Conservation (phyloP, 2,113 vertebrate species). For the Saimiri boliviensis region DNA sequence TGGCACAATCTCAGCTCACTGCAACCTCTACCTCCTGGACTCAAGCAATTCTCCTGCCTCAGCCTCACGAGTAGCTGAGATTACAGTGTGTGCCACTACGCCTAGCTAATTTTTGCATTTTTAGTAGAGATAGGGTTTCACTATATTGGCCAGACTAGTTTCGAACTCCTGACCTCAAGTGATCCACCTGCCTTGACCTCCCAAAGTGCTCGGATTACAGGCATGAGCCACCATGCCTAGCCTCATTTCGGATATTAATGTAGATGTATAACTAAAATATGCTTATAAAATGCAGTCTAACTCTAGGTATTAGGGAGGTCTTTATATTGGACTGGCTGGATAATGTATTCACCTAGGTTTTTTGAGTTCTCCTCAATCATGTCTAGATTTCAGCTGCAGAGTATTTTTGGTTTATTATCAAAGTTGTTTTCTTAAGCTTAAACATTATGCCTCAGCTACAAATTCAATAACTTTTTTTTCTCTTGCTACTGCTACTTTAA, state of each 20-base stretch:
- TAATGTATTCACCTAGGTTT: background rate
- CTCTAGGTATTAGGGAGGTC: background rate
- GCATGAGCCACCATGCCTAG: too few relatives aligned
- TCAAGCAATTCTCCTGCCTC: too few relatives aligned
- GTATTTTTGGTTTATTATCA: background rate
- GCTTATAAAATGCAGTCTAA: background rate
- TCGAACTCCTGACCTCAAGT: too few relatives aligned
- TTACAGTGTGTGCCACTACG: too few relatives aligned
- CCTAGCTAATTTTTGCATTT: too few relatives aligned
- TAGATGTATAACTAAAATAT: background rate
- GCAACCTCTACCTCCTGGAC: too few relatives aligned
- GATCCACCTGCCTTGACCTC: too few relatives aligned
- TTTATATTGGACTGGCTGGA: background rate
- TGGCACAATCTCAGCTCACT: too few relatives aligned
- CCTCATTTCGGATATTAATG: background rate
- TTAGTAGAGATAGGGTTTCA: too few relatives aligned
- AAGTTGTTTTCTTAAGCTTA: background rate
- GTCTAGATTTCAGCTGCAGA: background rate
- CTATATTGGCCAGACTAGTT: too few relatives aligned
- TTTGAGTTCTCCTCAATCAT: background rate
- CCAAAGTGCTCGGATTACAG: too few relatives aligned
- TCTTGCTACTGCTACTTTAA: background rate
- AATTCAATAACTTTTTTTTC: background rate
- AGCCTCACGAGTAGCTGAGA: too few relatives aligned
- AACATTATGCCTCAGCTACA: background rate